Conservation (phyloP, 2,113 vertebrate species). For the Empidonax traillii region DNA sequence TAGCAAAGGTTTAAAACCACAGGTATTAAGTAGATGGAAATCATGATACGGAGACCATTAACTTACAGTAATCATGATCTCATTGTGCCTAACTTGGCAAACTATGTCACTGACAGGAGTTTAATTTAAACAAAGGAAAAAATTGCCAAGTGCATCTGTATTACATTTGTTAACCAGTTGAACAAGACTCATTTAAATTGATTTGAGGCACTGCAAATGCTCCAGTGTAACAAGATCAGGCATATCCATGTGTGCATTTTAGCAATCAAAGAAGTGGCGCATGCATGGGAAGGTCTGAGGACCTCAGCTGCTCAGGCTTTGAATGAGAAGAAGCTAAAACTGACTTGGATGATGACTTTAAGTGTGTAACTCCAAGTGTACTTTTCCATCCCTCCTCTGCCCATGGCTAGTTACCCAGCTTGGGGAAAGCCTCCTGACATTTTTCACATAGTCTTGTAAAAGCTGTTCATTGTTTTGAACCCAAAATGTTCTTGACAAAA, state of each 20-base stretch:
- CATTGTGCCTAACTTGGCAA: background rate
- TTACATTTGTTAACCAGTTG: background rate
- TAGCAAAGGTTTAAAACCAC: background rate
- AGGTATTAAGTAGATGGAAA: background rate
- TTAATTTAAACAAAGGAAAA: background rate
- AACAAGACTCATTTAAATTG: background rate
- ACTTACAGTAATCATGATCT: background rate
- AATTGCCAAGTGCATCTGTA: background rate
- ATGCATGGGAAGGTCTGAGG: background rate
- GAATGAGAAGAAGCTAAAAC: background rate
- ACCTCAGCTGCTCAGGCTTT: background rate
- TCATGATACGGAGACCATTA: background rate
- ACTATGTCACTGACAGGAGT: background rate
- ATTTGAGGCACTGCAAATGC: background rate
- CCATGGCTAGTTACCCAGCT: background rate
- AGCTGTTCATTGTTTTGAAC: background rate
- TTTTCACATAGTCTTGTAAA: background rate
- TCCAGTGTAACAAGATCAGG: background rate
- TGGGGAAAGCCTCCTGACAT: background rate
- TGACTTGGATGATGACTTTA: background rate
- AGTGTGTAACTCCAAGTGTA: background rate
- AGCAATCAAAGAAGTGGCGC: background rate
- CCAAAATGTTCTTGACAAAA: background rate
- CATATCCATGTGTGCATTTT: background rate
- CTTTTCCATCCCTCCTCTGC: background rate